Conservation (phyloP, 2,113 vertebrate species). For the Shinisaurus crocodilurus region DNA sequence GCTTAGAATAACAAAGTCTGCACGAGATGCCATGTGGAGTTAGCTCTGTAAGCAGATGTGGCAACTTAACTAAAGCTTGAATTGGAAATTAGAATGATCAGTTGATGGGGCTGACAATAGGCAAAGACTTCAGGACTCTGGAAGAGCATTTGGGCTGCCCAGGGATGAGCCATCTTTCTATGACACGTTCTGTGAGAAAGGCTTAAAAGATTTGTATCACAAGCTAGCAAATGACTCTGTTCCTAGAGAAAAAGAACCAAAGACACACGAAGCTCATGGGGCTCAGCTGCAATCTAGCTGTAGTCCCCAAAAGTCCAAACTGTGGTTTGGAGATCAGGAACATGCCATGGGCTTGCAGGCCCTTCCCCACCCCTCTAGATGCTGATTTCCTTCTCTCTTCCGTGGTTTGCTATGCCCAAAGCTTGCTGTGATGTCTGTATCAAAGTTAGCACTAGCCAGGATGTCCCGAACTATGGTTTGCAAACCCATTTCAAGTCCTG, state of each 20-base stretch:
- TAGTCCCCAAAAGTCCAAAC: not conserved
- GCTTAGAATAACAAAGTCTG: not conserved
- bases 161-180: not conserved
- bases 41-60: not conserved
- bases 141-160: not conserved
- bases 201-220: not conserved
- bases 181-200: not conserved
- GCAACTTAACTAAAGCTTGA: not conserved
- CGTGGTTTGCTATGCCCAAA: not conserved
- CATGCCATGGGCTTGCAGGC: not conserved
- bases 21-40: not conserved
- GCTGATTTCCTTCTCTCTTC: not conserved
- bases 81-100: not conserved
- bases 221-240: not conserved
- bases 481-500: not conserved
- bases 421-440: not conserved
- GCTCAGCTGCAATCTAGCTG: not conserved
- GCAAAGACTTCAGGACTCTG: not conserved
- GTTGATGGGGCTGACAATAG: not conserved
- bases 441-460: not conserved
- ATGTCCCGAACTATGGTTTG: not conserved
- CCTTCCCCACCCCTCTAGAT: too few relatives aligned
- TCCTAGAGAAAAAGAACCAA: not conserved
- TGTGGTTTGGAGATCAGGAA: not conserved
- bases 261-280: not conserved